A percentile compares a stretch with the other conserved stretches of the same genome.
Evolutionary conservation across 2,797 vertebrate genomes (phyloP).

Genomic region (Coranthus polyacanthus): DNA sequence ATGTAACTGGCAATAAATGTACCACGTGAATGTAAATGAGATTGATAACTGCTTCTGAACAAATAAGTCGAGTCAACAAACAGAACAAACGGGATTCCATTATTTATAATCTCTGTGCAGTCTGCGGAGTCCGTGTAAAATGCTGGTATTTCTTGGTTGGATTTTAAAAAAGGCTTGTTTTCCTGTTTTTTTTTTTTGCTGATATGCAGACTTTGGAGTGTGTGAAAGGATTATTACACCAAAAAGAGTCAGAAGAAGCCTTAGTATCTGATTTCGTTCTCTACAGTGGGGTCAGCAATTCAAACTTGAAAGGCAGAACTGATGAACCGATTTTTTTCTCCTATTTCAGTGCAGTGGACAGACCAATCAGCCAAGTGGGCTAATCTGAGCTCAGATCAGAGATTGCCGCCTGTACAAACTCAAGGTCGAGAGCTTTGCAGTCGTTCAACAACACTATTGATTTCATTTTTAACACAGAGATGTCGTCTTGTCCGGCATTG

Average conservation of each 20-base stretch:
- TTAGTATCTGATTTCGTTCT: too few relatives aligned
- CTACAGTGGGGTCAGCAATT: background rate
- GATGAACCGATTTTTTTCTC: conserved; percentile 25
- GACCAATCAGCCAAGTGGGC: conserved; percentile 34
- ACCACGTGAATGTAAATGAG: too few relatives aligned
- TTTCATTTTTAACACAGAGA: conserved; percentile 71
- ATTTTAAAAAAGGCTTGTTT: background rate
- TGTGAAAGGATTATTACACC: too few relatives aligned
- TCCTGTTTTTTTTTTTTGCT: background rate
- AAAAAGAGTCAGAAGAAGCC: too few relatives aligned
- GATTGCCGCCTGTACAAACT: conserved; percentile 18
- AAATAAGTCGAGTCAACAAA: too few relatives aligned
- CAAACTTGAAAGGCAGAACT: conserved; percentile 3
- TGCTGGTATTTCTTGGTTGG: background rate
- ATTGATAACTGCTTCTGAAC: too few relatives aligned
- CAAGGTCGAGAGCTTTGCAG: conserved; percentile 60
- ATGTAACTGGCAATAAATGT: too few relatives aligned
- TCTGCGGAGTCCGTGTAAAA: background rate
- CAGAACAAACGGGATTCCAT: too few relatives aligned
- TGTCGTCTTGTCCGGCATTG: conserved; percentile 54
- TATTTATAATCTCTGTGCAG: background rate
- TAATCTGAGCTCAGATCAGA: conserved; percentile 51
- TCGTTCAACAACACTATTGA: conserved; percentile 57
- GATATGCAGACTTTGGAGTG: background rate
- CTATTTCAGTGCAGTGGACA: conserved; percentile 15